phyloP scores from a whole-genome alignment of 92 coral and sea anemone genomes.

The Muricea muricata region DNA sequence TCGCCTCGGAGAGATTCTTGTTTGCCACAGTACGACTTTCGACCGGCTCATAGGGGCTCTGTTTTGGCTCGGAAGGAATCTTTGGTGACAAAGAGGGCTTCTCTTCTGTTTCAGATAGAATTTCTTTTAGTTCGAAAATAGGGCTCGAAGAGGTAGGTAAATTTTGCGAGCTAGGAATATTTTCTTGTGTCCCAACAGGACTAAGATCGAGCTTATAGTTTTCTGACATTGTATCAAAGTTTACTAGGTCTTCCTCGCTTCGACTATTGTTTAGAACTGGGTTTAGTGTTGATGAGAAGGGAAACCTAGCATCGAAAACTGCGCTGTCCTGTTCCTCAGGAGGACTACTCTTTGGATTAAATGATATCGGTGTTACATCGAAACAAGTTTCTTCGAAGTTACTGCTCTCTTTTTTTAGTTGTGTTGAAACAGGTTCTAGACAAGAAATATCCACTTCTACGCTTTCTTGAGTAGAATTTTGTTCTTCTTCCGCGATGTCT shows the following conservation, averaged over 20 bases:
- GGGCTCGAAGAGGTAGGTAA: background rate
- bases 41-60: too few species aligned
- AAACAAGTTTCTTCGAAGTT: slow-evolving; percentile 13
- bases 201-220: too few species aligned
- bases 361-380: background rate
- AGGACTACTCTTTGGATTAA: background rate
- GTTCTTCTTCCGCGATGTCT: background rate
- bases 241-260: too few species aligned
- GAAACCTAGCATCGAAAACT: too few species aligned
- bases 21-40: too few species aligned
- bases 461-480: background rate
- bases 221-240: too few species aligned
- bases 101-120: background rate
- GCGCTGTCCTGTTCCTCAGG: too few species aligned
- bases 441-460: background rate
- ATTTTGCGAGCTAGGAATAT: background rate
- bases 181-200: background rate
- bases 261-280: too few species aligned
- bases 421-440: background rate
- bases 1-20: too few species aligned
- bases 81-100: too few species aligned
- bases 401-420: background rate
- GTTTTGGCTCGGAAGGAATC: too few species aligned
- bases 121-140: background rate
- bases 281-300: too few species aligned